Conservation (phyloP, 2,113 vertebrate species). For the Rhombomys opimus region DNA sequence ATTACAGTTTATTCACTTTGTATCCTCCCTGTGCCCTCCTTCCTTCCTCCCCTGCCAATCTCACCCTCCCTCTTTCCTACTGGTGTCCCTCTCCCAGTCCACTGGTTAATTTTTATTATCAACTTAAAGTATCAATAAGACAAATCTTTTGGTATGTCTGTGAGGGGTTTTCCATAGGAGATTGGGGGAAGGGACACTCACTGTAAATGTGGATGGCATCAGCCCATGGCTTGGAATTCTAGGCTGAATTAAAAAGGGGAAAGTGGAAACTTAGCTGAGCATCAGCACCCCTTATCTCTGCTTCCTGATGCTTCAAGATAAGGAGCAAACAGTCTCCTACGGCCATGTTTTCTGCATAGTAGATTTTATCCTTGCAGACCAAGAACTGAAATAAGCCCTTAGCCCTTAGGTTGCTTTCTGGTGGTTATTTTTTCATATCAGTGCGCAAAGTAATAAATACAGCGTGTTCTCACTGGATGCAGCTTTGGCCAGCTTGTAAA, state of each 20-base stretch:
- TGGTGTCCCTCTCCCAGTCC: too few relatives aligned
- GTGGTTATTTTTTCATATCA: neutral
- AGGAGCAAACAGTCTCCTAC: neutral
- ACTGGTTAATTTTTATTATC: neutral
- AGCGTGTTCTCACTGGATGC: neutral
- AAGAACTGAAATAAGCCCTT: neutral
- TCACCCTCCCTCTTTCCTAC: too few relatives aligned
- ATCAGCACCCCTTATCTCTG: neutral
- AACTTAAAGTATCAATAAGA: too few relatives aligned
- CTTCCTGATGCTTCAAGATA: neutral
- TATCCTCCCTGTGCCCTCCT: too few relatives aligned
- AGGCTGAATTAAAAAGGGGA: neutral
- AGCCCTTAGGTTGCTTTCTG: neutral
- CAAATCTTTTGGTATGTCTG: neutral
- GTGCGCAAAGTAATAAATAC: too few relatives aligned
- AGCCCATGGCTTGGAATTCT: neutral
- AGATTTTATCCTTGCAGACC: neutral
- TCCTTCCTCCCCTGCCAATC: too few relatives aligned
- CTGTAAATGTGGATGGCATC: too few relatives aligned
- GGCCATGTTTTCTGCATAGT: too few relatives aligned
- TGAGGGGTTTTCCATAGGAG: neutral
- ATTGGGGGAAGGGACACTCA: neutral
- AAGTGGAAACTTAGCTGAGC: neutral
- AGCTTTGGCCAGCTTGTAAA: neutral
- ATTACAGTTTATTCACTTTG: too few relatives aligned